Conservation (phyloP, 2,797 vertebrate species). For the Eleutherodactylus coqui region DNA sequence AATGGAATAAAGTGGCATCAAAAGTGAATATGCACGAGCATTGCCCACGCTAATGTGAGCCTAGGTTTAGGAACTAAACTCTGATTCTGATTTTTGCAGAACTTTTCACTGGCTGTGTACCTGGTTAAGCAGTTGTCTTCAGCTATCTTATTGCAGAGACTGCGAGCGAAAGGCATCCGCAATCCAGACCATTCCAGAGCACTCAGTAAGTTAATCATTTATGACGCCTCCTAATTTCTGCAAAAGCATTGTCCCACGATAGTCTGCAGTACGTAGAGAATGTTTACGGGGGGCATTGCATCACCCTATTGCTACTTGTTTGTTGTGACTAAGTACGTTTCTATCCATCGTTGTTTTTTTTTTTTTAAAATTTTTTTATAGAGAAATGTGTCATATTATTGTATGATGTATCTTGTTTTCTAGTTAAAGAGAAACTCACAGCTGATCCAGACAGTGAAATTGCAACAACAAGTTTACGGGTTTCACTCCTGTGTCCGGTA, state of each 20-base stretch:
- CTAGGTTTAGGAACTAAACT: no score
- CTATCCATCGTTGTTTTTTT: neutral
- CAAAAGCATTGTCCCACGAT: neutral
- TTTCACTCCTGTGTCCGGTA: constrained; percentile 97
- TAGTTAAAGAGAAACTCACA: constrained; percentile 98
- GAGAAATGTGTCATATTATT: neutral
- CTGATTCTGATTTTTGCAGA: constrained; percentile 80
- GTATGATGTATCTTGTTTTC: neutral
- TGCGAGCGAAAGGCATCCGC: constrained; percentile 96
- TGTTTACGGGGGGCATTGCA: no score
- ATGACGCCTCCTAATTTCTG: neutral
- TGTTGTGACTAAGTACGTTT: no score
- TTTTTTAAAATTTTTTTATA: no score
- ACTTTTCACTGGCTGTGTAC: constrained; percentile 98
- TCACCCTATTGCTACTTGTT: no score
- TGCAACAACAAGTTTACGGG: constrained; percentile 95
- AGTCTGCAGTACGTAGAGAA: no score
- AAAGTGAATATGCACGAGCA: no score
- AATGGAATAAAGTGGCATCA: no score
- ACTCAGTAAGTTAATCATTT: constrained; percentile 82
- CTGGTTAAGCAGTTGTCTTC: constrained; percentile 97
- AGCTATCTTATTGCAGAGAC: constrained; percentile 91
- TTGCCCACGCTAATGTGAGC: no score
- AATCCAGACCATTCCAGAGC: constrained; percentile 99
- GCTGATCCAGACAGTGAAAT: constrained; percentile 98